These are phyloP conservation scores for Chrysaora quinquecirrha DNA, from an alignment of 30 jellyfish, hydroid and myxozoan species.

Conservation along the genomic window DNA sequence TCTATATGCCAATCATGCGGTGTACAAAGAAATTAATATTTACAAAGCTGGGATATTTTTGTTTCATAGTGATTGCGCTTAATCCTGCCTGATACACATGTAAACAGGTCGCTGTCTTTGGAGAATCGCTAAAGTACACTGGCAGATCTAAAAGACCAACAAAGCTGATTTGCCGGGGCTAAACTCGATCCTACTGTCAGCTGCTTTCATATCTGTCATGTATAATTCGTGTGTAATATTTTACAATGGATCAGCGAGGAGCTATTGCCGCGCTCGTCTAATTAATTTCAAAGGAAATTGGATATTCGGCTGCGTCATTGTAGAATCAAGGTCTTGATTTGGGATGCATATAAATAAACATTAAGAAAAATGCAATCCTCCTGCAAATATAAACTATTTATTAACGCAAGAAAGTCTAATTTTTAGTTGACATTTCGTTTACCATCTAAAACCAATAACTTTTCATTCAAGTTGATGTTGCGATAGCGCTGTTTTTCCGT, in stretches of 20 bases:
- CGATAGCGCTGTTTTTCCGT: neutral
- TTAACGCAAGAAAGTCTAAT: neutral
- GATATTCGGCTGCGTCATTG: neutral
- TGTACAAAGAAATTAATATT: conserved; percentile 49
- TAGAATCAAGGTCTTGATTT: neutral
- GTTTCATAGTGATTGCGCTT: conserved; percentile 17
- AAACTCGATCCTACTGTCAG: conserved; percentile 51
- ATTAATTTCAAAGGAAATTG: conserved; percentile 39
- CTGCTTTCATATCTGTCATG: conserved; percentile 55
- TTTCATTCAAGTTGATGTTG: neutral
- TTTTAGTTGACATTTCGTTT: neutral
- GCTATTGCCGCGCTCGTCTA: conserved; percentile 62
- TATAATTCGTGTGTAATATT: conserved; percentile 49
- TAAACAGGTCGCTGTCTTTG: conserved; percentile 69
- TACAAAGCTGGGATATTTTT: conserved; percentile 29
- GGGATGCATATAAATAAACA: neutral
- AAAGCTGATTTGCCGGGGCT: conserved; percentile 56
- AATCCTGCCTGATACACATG: conserved; percentile 35
- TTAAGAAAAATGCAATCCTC: no score
- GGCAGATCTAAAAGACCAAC: conserved; percentile 46
- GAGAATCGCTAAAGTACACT: conserved; percentile 50
- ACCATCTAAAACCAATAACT: neutral
- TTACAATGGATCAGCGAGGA: conserved; percentile 57
- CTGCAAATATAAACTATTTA: neutral
- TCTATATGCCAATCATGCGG: conserved; percentile 42